These are phyloP conservation scores for Apotomis betuletana DNA, from an alignment of 2,888 invertebrate species.

Conservation along the genomic window DNA sequence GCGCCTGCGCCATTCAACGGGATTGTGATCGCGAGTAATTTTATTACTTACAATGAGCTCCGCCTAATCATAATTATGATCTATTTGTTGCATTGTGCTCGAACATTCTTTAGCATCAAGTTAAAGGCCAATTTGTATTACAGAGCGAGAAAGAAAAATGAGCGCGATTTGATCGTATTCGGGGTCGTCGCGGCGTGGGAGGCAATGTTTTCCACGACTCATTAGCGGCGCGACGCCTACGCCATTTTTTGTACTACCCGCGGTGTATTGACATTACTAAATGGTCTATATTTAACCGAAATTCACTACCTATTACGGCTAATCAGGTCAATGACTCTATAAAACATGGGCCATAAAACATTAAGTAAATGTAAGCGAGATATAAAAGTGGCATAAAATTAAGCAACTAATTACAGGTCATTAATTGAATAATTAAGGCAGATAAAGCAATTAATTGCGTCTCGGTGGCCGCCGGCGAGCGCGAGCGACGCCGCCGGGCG, in stretches of 20 bases:
- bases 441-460: conserved; percentile 8
- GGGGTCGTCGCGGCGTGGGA: conserved; percentile 20
- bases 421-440: conserved; percentile 36
- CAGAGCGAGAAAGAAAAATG: conserved; percentile 31
- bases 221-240: conserved; percentile 6
- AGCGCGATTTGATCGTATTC: conserved; percentile 33
- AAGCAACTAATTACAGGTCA: conserved; percentile 38
- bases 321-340: conserved; percentile 36
- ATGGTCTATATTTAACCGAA: conserved; percentile 22
- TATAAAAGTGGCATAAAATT: conserved; percentile 30
- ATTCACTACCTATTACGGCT: conserved; percentile 25
- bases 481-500: background rate
- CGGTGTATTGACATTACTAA: conserved; percentile 18
- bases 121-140: conserved; percentile 41
- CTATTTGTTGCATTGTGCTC: conserved; percentile 41
- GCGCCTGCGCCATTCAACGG: conserved; percentile 30
- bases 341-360: conserved; percentile 27
- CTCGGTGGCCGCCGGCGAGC: background rate
- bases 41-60: conserved; percentile 36
- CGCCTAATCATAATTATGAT: conserved; percentile 40
- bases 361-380: conserved; percentile 31
- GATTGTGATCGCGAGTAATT: conserved; percentile 38
- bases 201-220: conserved; percentile 11
- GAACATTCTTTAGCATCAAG: conserved; percentile 32
- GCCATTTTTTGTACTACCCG: conserved; percentile 5